Percentiles rank a stretch among this genome's conserved stretches.
phyloP scores from a whole-genome alignment of 2,888 invertebrate genomes.

The Serripes groenlandicus region DNA sequence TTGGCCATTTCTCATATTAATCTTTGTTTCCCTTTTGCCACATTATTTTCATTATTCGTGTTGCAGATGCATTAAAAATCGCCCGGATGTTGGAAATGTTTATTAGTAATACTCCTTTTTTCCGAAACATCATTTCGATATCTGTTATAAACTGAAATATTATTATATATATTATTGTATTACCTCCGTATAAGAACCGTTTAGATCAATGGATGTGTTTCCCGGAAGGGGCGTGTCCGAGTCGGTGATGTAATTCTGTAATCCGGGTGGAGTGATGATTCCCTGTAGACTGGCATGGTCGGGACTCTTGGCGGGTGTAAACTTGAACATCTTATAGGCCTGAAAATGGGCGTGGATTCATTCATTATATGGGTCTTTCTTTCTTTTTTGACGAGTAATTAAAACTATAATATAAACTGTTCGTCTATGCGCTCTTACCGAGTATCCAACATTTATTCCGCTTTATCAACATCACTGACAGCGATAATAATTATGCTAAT shows the following conservation, averaged over 20 bases:
- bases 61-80: too few species aligned
- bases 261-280: constrained; percentile 33
- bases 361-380: background rate
- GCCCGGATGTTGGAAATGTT: too few species aligned
- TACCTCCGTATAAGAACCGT: constrained; percentile 33
- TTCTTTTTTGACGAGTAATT: background rate
- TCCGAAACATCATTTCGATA: background rate
- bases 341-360: background rate
- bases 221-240: background rate
- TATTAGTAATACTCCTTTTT: too few species aligned
- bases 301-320: constrained; percentile 17
- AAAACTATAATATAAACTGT: background rate
- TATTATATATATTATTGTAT: background rate
- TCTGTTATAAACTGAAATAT: background rate
- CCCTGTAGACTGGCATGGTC: constrained; percentile 1
- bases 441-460: too few species aligned
- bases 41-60: too few species aligned
- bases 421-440: background rate
- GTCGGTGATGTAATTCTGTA: background rate
- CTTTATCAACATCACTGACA: too few species aligned
- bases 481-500: too few species aligned
- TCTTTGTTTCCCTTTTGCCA: too few species aligned
- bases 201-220: too few species aligned
- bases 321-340: constrained; percentile 29
- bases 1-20: too few species aligned